Percentiles rank a stretch among this genome's conserved stretches.
phyloP scores from a whole-genome alignment of 2,888 invertebrate species.

The Arenicola marina region DNA sequence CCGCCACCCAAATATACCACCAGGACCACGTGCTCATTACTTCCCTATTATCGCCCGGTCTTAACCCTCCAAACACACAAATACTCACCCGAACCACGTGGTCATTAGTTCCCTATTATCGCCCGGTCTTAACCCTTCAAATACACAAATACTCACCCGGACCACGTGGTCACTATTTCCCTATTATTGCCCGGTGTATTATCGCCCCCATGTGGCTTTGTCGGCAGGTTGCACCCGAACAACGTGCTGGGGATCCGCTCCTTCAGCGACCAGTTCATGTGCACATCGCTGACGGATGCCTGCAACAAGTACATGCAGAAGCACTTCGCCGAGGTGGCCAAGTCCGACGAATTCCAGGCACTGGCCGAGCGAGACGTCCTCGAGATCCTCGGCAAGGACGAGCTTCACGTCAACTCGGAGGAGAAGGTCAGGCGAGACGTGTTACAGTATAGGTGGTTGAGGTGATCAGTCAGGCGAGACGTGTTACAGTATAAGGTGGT shows the following conservation, averaged over 20 bases:
- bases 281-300: conserved; percentile 72
- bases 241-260: conserved; percentile 80
- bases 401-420: conserved; percentile 76
- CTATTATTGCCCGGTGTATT: too few species aligned
- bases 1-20: too few species aligned
- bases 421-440: conserved; percentile 68
- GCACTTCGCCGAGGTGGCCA: conserved; percentile 77
- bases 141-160: too few species aligned
- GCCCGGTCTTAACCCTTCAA: too few species aligned
- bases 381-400: conserved; percentile 75
- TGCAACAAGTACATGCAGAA: conserved; percentile 80
- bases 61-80: too few species aligned
- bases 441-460: too few species aligned
- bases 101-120: too few species aligned
- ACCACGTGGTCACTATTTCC: too few species aligned
- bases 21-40: too few species aligned
- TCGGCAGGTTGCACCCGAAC: conserved; percentile 73
- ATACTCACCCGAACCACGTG: too few species aligned
- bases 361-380: conserved; percentile 70
- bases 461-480: too few species aligned
- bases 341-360: conserved; percentile 76
- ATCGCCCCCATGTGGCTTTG: background rate
- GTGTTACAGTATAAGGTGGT: conserved; percentile 69
- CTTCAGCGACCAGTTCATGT: conserved; percentile 80
- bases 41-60: too few species aligned